A percentile compares a stretch with the other conserved stretches of the same genome.
Evolutionary conservation across 2,888 invertebrate species (phyloP).

Genomic region (Diploptera punctata): DNA sequence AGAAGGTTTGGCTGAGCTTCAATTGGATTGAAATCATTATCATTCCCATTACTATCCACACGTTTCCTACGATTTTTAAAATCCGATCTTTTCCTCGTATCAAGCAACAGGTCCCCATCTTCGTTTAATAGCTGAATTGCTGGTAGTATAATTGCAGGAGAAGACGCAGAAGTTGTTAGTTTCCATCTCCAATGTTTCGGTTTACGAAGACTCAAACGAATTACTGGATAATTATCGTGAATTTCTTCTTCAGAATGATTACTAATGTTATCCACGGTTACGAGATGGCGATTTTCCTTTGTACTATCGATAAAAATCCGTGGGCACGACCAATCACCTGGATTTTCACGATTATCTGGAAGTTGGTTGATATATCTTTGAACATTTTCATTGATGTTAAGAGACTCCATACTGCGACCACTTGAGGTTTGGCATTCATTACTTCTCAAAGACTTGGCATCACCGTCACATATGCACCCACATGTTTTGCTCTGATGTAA

Average conservation of each 20-base stretch:
- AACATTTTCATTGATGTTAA: not conserved
- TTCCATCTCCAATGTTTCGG: conserved; percentile 69
- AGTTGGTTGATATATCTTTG: not conserved
- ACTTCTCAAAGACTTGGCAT: no score
- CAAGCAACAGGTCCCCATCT: conserved; percentile 57
- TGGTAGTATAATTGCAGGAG: conserved; percentile 30
- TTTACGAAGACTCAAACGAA: conserved; percentile 67
- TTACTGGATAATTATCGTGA: conserved; percentile 57
- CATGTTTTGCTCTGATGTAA: not conserved
- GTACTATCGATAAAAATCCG: conserved; percentile 23
- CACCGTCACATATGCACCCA: not conserved
- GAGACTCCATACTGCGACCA: not conserved
- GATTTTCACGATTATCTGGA: not conserved
- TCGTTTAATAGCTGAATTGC: conserved; percentile 59
- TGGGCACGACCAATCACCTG: not conserved
- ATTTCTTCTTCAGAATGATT: conserved; percentile 43
- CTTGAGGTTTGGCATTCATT: no score
- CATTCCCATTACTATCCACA: not conserved
- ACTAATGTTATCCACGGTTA: conserved; percentile 10
- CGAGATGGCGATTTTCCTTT: conserved; percentile 6
- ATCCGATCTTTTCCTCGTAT: not conserved
- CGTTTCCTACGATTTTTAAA: not conserved
- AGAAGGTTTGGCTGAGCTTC: no score
- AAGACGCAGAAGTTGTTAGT: conserved; percentile 55
- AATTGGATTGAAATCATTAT: not conserved